Evolutionary conservation across 2,888 invertebrate species (phyloP), one percentile per base, ranked within the genome.

Genomic region (Pseudeuparius sepicola): DNA sequence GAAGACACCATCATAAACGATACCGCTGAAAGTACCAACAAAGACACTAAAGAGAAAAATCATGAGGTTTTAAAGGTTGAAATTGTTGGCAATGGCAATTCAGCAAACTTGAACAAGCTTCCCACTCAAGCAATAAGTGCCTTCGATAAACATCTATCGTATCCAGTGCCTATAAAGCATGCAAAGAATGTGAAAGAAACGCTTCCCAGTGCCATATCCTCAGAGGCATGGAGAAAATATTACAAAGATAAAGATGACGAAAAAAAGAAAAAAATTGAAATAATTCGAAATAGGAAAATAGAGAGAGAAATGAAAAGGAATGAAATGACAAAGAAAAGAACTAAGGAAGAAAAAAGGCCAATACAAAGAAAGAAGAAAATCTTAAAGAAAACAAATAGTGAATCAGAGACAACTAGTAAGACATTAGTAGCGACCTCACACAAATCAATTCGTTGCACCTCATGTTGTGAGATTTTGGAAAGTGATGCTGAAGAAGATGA

Each of bases 401-500:
- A n/a, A n/a, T n/a, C n/a, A n/a, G n/a, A n/a, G n/a, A n/a, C n/a
- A n/a, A n/a, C n/a, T n/a, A 31, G 20, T 20, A 31, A 31, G 13
- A 31, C 9, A 31, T 30, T 30, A 30, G 30, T 17, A 30, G 30
- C 30, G 30, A 18, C 30, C 18, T 18, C 30, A 15, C 30, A 30
- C 16, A 30, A 30, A 16, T 30, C 30, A 25, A n/a, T n/a, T n/a
- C n/a, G n/a, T n/a, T n/a, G n/a, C n/a, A 30, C 18, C 18, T 25
- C 16, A 4, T 38, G 38, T 30, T 16, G 3, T 16, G 24, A 38
- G 9, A 25, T 30, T 13, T 18, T 38, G 11, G 38, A 30, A 24
- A 38, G 38, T 18, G 33, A 37, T 33, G 37, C 24, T 28, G 37
- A 37, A 37, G 37, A 37, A 20, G 33, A 37, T 11, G 33, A 37